A percentile compares a stretch with the other conserved stretches of the same genome.
phyloP scores from a whole-genome alignment of 2,113 vertebrate genomes.

The Lagopus leucura region DNA sequence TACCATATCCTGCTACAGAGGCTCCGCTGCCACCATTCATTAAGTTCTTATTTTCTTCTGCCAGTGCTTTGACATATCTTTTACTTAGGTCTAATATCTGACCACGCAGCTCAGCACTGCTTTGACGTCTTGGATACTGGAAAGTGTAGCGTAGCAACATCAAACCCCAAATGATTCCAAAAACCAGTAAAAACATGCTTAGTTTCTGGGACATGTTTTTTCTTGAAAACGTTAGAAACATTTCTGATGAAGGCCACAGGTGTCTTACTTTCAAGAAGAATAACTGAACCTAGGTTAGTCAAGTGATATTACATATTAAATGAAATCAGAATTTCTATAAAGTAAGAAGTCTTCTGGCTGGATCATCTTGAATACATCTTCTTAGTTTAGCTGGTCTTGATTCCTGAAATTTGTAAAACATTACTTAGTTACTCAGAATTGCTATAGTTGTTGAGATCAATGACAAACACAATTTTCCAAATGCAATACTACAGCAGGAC shows the following conservation, averaged over 20 bases:
- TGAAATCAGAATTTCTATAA: slow-evolving; percentile 8
- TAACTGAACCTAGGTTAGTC: slow-evolving; percentile 17
- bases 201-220: slow-evolving; percentile 97
- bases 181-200: slow-evolving; percentile 89
- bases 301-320: slow-evolving; percentile 27
- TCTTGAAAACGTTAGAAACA: slow-evolving; percentile 89
- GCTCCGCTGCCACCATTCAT: slow-evolving; percentile 84
- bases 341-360: slow-evolving; percentile 39
- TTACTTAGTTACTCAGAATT: slow-evolving; percentile 28
- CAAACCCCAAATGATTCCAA: slow-evolving; percentile 94
- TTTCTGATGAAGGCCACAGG: slow-evolving; percentile 72
- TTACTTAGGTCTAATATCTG: slow-evolving; percentile 95
- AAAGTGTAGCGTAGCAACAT: slow-evolving; percentile 94
- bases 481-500: background rate
- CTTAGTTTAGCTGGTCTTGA: slow-evolving; percentile 27
- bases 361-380: slow-evolving; percentile 61
- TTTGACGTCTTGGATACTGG: slow-evolving; percentile 92
- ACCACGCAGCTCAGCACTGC: slow-evolving; percentile 91
- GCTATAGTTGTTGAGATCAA: background rate
- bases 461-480: background rate
- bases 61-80: slow-evolving; percentile 94
- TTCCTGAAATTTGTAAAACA: slow-evolving; percentile 62
- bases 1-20: slow-evolving; percentile 96
- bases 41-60: slow-evolving; percentile 91
- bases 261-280: background rate